phyloP scores from a whole-genome alignment of 2,113 vertebrate species.

The Poeciliopsis prolifica region DNA sequence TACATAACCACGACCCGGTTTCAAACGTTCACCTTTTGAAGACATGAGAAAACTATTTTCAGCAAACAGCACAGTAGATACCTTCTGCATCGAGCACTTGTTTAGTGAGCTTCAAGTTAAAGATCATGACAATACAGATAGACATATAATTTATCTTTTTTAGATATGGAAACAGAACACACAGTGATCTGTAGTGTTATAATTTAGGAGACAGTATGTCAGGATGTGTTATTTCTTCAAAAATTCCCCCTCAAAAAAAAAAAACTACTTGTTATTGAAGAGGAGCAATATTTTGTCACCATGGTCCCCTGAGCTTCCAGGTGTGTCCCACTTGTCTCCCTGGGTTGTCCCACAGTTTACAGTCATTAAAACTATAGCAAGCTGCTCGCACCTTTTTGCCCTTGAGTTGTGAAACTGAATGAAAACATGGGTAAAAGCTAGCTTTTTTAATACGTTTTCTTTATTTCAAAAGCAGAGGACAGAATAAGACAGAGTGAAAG shows the following conservation, averaged over 20 bases:
- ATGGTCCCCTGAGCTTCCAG: slow-evolving; percentile 30
- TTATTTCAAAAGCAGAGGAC: slow-evolving; percentile 51
- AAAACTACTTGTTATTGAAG: slow-evolving; percentile 16
- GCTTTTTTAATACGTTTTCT: slow-evolving; percentile 30
- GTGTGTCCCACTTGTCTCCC: slow-evolving; percentile 29
- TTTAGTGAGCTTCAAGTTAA: neutral
- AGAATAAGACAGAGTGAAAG: slow-evolving; percentile 40
- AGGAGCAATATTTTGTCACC: slow-evolving; percentile 31
- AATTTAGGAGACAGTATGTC: slow-evolving; percentile 13
- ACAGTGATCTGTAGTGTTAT: slow-evolving; percentile 8
- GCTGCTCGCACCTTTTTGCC: slow-evolving; percentile 44
- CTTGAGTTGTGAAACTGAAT: slow-evolving; percentile 61
- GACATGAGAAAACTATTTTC: neutral
- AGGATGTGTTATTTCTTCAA: slow-evolving; percentile 23
- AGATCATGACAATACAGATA: neutral
- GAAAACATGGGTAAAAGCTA: slow-evolving; percentile 47
- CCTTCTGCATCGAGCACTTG: neutral
- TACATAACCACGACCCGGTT: too few relatives aligned
- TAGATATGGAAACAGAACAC: slow-evolving; percentile 12
- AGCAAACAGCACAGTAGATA: slow-evolving; percentile 7
- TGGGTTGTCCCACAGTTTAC: slow-evolving; percentile 29
- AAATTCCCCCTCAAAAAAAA: slow-evolving; percentile 4
- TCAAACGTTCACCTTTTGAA: neutral
- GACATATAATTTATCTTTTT: neutral
- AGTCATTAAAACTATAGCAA: slow-evolving; percentile 55